Percentiles rank a stretch among this genome's conserved stretches.
These are phyloP conservation scores for Rhombomys opimus DNA, from an alignment of 2,113 vertebrate species.

Conservation along the genomic window DNA sequence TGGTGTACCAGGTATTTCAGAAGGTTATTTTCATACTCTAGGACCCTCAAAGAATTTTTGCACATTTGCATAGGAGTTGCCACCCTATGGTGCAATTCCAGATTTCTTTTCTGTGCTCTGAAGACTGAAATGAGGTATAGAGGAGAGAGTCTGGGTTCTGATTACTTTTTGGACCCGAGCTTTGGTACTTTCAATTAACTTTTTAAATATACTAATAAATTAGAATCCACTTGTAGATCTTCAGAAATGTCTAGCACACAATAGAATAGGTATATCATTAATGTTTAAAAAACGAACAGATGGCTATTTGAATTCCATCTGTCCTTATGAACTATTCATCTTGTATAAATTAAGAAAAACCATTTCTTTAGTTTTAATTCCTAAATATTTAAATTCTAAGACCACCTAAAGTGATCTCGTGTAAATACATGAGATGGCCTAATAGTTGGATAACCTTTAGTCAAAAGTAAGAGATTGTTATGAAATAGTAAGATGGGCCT, in stretches of 20 bases:
- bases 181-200: background rate
- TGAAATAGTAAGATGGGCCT: background rate
- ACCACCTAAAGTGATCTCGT: background rate
- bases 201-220: background rate
- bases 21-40: background rate
- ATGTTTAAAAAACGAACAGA: constrained; percentile 1
- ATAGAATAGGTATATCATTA: background rate
- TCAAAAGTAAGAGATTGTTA: background rate
- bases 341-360: background rate
- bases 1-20: background rate
- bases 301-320: background rate
- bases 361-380: background rate
- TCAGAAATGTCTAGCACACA: background rate
- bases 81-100: too few species aligned
- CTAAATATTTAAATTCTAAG: constrained; percentile 14
- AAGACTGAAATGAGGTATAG: background rate
- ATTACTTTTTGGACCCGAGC: background rate
- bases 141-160: background rate
- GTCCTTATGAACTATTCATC: background rate
- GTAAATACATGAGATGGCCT: background rate
- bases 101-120: background rate
- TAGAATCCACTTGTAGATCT: background rate
- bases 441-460: background rate
- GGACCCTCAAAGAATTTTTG: background rate
- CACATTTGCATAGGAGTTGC: background rate